phyloP scores from a whole-genome alignment of 2,797 vertebrate genomes.

The Sarcoramphus papa region DNA sequence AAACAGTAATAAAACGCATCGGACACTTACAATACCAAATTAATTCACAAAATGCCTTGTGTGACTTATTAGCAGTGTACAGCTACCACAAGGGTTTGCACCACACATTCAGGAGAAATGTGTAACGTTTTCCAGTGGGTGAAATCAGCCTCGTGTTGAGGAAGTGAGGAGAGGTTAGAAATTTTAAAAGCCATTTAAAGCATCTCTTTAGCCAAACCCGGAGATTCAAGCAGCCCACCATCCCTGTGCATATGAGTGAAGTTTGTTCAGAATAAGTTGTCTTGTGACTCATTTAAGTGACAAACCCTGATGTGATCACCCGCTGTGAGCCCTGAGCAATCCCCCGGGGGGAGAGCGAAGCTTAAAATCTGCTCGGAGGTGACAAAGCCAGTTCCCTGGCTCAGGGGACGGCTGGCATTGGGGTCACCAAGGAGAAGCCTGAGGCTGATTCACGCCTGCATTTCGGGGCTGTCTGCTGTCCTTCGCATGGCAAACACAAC shows the following conservation, averaged over 20 bases:
- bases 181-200: neutral
- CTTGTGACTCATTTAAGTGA: neutral
- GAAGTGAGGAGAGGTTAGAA: neutral
- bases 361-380: neutral
- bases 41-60: neutral
- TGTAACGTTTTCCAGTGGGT: neutral
- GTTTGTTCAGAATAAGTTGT: neutral
- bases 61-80: neutral
- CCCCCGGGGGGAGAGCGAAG: neutral
- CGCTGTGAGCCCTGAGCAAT: neutral
- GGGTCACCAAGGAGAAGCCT: neutral
- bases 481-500: neutral
- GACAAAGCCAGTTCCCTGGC: neutral
- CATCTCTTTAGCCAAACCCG: neutral
- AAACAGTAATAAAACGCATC: neutral
- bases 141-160: neutral
- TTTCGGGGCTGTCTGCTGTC: neutral
- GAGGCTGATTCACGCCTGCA: neutral
- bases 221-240: neutral
- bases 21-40: too few relatives aligned
- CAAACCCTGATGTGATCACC: neutral
- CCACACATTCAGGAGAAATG: neutral
- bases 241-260: neutral
- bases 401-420: neutral
- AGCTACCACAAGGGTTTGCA: neutral